Base-by-base conservation (phyloP, 2,888 invertebrate species). In the Rotaria socialis region DNA sequence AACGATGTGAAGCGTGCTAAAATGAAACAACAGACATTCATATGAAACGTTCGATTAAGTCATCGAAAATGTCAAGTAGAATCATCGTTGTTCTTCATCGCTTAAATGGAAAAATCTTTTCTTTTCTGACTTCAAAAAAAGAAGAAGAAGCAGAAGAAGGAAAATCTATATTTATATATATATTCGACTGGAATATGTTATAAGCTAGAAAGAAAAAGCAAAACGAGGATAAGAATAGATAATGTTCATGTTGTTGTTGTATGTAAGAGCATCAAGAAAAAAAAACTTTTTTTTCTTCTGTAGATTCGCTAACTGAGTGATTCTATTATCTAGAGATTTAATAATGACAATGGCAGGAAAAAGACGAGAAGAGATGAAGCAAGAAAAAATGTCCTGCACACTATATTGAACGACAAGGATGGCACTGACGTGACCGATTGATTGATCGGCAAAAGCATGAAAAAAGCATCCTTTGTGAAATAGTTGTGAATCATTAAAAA, bases 321-420 rank as follows among this genome's bases (percentile, higher is more conserved):
- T 80, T 80, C 80, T 80, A 80, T 80, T 80, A 80, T 80, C 80
- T 24, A 27, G 75, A 80, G 75, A 80, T 80, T 80, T 47, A 80
- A 80, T 80, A 80, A 80, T 67, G 67, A 67, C 67, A 67, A 16
- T 35, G 27, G 67, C 67, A 67, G 67, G 67, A 35, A 67, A 67
- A 67, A 67, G 67, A 67, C 67, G 67, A 16, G 35, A 67, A 27
- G 67, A 67, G 67, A 67, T 67, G 27, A 16, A 67, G 35, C 27
- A 27, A 67, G 67, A 27, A 35, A 67, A 35, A 67, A 27, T 14
- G 35, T 67, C 3, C 14, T 67, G 35, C 35, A 67, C 27, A 35
- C 35, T 27, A 67, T 67, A 16, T 67, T 35, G 14, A 67, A 35
- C 67, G 16, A 67, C 16, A 16, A 27, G 5, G 27, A 67, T 67